phyloP scores from a whole-genome alignment of 2,797 vertebrate genomes.

The Spinus olivaceus region DNA sequence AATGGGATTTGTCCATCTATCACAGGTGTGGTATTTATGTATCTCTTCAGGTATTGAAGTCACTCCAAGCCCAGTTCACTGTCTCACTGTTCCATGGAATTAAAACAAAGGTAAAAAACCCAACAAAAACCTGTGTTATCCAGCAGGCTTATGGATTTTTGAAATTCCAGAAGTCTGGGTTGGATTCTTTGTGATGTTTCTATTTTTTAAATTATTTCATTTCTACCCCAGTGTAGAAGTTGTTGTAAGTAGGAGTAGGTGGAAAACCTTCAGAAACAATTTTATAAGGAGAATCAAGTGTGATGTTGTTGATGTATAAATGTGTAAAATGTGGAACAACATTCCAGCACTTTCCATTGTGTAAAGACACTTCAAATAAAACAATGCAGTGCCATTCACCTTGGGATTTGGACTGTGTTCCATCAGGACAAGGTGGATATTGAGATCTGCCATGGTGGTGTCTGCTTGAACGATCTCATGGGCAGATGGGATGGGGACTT shows the following conservation, averaged over 20 bases:
- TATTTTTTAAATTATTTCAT: not conserved
- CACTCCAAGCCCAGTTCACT: not conserved
- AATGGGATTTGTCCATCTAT: not conserved
- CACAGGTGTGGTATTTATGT: not conserved
- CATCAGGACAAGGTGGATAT: rapidly evolving
- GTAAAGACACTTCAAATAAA: conserved; percentile 62
- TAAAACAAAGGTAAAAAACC: not conserved
- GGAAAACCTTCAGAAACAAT: conserved; percentile 16
- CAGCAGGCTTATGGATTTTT: not conserved
- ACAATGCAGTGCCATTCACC: conserved; percentile 31
- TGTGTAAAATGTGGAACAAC: conserved; percentile 17
- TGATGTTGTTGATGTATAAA: conserved; percentile 3
- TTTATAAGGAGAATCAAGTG: not conserved
- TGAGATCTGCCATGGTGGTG: not conserved
- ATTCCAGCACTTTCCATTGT: conserved; percentile 42
- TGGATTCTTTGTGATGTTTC: not conserved
- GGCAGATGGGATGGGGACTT: not conserved
- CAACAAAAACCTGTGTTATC: not conserved
- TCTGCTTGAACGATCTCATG: not conserved
- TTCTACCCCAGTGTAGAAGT: conserved; percentile 14
- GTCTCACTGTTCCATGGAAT: not conserved
- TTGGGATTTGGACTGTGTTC: not conserved
- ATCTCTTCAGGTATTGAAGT: conserved; percentile 30
- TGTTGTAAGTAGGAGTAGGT: conserved; percentile 20
- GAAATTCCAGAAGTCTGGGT: not conserved